Percentiles rank a stretch among this genome's conserved stretches.
Evolutionary conservation across 1,140 invertebrate species (phyloP).

Genomic region (Drosophila seguyi): DNA sequence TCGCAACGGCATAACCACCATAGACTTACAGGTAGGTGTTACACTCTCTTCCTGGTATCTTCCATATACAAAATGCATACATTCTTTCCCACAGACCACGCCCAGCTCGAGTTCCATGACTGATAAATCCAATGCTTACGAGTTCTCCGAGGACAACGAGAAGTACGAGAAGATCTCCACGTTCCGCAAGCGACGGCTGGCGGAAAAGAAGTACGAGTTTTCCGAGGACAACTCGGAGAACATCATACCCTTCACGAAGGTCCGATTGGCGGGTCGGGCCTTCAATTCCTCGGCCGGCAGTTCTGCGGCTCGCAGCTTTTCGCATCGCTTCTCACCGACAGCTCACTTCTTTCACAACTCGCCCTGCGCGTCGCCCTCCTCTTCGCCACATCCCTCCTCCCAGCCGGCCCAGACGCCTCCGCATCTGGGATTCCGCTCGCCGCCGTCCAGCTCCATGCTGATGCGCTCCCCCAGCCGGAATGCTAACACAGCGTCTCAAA

Average conservation of each 20-base stretch:
- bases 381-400: conserved; percentile 71
- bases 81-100: conserved; percentile 31
- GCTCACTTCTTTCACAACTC: conserved; percentile 79
- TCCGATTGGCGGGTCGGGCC: conserved; percentile 69
- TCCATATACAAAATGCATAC: not conserved
- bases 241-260: conserved; percentile 90
- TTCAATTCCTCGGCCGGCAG: conserved; percentile 53
- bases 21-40: conserved; percentile 67
- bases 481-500: conserved; percentile 50
- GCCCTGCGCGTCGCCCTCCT: conserved; percentile 80
- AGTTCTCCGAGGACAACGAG: conserved; percentile 93
- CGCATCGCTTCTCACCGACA: conserved; percentile 61
- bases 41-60: not conserved
- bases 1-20: conserved; percentile 77
- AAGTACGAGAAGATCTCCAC: conserved; percentile 93
- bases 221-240: conserved; percentile 94
- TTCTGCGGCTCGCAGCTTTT: conserved; percentile 57
- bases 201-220: conserved; percentile 97
- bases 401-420: conserved; percentile 66
- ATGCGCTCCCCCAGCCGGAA: conserved; percentile 80
- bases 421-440: conserved; percentile 84
- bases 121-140: conserved; percentile 89
- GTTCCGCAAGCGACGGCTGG: conserved; percentile 92
- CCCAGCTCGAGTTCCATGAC: conserved; percentile 60
- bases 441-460: conserved; percentile 77